Evolutionary conservation across 2,888 invertebrate species (phyloP).

Genomic region (Clanis bilineata): DNA sequence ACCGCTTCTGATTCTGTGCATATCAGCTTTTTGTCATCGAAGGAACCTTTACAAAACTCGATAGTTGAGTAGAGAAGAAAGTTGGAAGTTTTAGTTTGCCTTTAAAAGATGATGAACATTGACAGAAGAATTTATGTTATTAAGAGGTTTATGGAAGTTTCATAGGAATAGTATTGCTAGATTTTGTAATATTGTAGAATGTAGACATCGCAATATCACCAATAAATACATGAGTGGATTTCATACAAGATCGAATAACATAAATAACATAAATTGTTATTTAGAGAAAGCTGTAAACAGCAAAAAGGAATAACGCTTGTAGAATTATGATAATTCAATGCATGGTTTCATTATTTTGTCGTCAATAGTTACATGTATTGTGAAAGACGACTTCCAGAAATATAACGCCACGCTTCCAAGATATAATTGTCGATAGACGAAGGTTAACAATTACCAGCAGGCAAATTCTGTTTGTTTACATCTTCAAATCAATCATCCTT

Average conservation of each 20-base stretch:
- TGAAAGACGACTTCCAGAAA: background rate
- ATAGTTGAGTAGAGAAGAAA: background rate
- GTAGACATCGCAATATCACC: too few species aligned
- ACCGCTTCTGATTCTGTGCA: constrained; percentile 66
- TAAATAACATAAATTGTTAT: background rate
- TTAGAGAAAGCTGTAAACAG: background rate
- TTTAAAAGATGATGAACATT: background rate
- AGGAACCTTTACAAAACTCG: background rate
- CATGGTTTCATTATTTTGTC: background rate
- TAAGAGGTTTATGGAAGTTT: background rate
- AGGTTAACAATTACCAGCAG: background rate
- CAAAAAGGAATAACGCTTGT: too few species aligned
- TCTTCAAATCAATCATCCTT: too few species aligned
- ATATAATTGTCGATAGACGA: background rate
- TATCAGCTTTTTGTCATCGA: background rate
- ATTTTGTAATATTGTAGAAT: background rate
- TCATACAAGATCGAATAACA: too few species aligned
- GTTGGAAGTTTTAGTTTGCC: background rate
- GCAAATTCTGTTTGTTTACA: background rate
- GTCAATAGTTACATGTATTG: background rate
- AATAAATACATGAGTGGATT: too few species aligned
- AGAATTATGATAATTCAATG: background rate
- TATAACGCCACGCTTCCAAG: background rate
- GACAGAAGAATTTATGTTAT: background rate
- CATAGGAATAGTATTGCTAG: background rate